phyloP scores from a whole-genome alignment of 2,888 invertebrate genomes.

The Dryomyza anilis region DNA sequence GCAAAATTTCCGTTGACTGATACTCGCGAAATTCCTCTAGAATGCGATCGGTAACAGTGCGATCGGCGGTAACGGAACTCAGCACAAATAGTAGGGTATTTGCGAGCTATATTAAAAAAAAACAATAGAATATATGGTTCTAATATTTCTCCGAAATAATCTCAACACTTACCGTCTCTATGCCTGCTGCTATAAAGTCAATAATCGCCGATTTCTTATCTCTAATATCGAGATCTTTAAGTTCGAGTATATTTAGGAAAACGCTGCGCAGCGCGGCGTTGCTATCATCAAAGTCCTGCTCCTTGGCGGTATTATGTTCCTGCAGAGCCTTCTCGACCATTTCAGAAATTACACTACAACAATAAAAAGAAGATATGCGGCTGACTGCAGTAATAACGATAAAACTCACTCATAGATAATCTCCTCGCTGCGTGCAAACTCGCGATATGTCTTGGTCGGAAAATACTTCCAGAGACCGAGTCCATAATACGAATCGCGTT shows the following conservation, averaged over 20 bases:
- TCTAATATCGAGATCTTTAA: conserved; percentile 73
- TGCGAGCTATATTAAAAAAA: conserved; percentile 69
- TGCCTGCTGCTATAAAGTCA: conserved; percentile 86
- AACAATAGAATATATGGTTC: conserved; percentile 7
- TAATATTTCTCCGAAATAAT: background rate
- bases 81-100: conserved; percentile 81
- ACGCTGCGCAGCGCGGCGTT: conserved; percentile 72
- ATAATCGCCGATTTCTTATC: conserved; percentile 86
- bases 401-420: conserved; percentile 76
- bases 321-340: conserved; percentile 73
- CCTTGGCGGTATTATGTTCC: conserved; percentile 64
- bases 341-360: conserved; percentile 75
- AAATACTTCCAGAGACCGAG: conserved; percentile 79
- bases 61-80: conserved; percentile 73
- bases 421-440: conserved; percentile 76
- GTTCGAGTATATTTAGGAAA: conserved; percentile 75
- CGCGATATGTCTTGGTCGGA: conserved; percentile 73
- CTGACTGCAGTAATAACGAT: background rate
- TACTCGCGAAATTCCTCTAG: conserved; percentile 68
- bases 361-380: background rate
- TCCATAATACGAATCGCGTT: conserved; percentile 81
- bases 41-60: conserved; percentile 70
- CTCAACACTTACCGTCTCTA: conserved; percentile 71
- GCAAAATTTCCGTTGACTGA: conserved; percentile 65
- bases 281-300: conserved; percentile 58